Base-by-base conservation (phyloP, 2,888 invertebrate species). In the Lasioglossum zephyrum region DNA sequence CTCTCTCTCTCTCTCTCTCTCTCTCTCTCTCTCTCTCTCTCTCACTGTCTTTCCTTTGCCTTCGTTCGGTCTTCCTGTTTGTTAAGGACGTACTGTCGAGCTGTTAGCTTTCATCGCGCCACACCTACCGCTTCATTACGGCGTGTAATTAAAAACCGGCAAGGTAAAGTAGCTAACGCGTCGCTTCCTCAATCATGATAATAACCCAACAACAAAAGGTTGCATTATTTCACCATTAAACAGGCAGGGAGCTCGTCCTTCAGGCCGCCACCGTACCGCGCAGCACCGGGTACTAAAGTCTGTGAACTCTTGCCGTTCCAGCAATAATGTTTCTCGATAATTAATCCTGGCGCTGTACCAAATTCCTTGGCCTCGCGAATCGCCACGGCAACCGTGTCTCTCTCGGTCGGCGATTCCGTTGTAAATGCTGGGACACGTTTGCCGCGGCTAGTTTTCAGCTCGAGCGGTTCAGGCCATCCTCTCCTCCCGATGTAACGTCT, bases 171-270 rank as follows among this genome's bases (percentile, higher is more conserved):
- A 86, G 77, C 82, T 86, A 86, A 87, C 82, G 79, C 73, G 76
- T 79, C 77, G 77, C 82, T 85, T 77, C 78, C 87, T 83, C 87
- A 70, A 87, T 87, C 83, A 81, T n/a, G 79, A 87, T 87, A 87
- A 86, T 81, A 83, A 87, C 76, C 75, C 63, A 53, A 69, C 39
- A 83, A 87, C 87, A 87, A 87, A 87, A 81, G 87, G 77, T 76
- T 76, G 87, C 80, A 76, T 83, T 87, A 87, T 78, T 83, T 75
- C 83, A 47, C 76, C 76, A 76, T 83, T 87, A 87, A 87, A 81
- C 73, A 79, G 53, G 16, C 49, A 39, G 47, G 18, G 77, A 22
- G 80, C 63, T 66, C 73, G 79, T 82, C 79, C 78, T 82, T 66
- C 66, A 22, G 39, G 49, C 49, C 49, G 8, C 49, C 60, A 8